Percentiles rank a stretch among this genome's conserved stretches.
Evolutionary conservation across 2,113 vertebrate genomes (phyloP).

Genomic region (Crotalus horridus): DNA sequence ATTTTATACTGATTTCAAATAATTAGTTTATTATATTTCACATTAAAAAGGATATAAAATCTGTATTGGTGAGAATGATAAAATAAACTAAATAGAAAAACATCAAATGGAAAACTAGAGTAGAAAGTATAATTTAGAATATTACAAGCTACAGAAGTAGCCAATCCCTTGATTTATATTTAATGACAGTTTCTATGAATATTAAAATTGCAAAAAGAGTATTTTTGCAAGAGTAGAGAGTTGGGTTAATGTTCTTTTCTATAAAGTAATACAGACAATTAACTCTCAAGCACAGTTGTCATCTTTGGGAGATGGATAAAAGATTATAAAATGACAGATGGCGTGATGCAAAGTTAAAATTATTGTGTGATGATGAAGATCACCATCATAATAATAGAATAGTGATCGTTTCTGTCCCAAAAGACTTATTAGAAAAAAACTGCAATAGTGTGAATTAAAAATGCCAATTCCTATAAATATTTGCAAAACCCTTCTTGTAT

Average conservation of each 20-base stretch:
- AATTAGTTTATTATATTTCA: conserved; percentile 1
- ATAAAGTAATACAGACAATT: fast-evolving
- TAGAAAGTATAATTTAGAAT: neutral
- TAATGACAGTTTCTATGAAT: neutral
- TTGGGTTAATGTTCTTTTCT: neutral
- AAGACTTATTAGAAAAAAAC: neutral
- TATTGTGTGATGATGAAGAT: neutral
- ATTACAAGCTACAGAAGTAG: neutral
- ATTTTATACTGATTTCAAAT: neutral
- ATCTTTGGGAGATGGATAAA: neutral
- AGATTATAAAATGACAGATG: neutral
- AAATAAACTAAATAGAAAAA: neutral
- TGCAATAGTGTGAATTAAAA: neutral
- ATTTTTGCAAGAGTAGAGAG: neutral
- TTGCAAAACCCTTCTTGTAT: neutral
- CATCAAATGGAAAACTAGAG: neutral
- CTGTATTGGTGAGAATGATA: neutral
- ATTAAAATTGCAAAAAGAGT: neutral
- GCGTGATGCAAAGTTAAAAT: neutral
- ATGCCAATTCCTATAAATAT: neutral
- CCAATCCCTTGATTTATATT: neutral
- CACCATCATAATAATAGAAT: neutral
- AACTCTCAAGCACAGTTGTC: fast-evolving
- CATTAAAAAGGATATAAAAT: conserved; percentile 19
- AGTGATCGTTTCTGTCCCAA: neutral